Conservation (phyloP, 2,888 invertebrate genomes). For the Steinernema carpocapsae region DNA sequence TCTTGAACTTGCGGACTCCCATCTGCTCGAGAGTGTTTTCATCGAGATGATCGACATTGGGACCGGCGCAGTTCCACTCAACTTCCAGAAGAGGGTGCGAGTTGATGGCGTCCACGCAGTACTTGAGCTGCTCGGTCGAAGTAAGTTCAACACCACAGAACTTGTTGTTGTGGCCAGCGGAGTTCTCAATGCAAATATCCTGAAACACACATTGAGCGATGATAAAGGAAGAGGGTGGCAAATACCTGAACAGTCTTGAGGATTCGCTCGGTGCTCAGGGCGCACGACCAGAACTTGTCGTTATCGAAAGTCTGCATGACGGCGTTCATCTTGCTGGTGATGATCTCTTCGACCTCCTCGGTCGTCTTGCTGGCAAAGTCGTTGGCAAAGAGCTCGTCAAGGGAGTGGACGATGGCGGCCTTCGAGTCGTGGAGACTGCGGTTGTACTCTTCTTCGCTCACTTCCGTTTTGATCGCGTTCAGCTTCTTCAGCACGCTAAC, state of each 20-base stretch:
- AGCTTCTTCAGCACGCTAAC: constrained; percentile 48
- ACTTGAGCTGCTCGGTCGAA: constrained; percentile 61
- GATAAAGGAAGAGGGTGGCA: constrained; percentile 3
- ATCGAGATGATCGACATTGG: constrained; percentile 62
- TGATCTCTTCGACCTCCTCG: constrained; percentile 46
- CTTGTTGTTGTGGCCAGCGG: constrained; percentile 63
- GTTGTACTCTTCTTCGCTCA: constrained; percentile 45
- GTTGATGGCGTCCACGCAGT: constrained; percentile 56
- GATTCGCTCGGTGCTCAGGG: constrained; percentile 59
- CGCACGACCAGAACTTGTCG: constrained; percentile 64
- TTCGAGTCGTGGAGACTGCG: constrained; percentile 59
- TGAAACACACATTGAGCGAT: constrained; percentile 40
- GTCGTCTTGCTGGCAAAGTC: constrained; percentile 36
- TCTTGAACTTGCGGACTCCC: constrained; percentile 58
- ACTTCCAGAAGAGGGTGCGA: constrained; percentile 66
- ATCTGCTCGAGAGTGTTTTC: constrained; percentile 64
- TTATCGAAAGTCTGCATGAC: constrained; percentile 61
- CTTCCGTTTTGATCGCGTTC: constrained; percentile 18
- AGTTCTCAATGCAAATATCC: constrained; percentile 68
- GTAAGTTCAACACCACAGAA: constrained; percentile 63
- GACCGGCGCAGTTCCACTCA: constrained; percentile 51
- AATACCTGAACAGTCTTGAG: constrained; percentile 58
- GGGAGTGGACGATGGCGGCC: constrained; percentile 58
- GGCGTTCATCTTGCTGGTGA: constrained; percentile 53
- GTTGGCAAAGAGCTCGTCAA: constrained; percentile 54